Evolutionary conservation across 2,888 invertebrate species (phyloP).

Genomic region (Rhyacophila evoluta): DNA sequence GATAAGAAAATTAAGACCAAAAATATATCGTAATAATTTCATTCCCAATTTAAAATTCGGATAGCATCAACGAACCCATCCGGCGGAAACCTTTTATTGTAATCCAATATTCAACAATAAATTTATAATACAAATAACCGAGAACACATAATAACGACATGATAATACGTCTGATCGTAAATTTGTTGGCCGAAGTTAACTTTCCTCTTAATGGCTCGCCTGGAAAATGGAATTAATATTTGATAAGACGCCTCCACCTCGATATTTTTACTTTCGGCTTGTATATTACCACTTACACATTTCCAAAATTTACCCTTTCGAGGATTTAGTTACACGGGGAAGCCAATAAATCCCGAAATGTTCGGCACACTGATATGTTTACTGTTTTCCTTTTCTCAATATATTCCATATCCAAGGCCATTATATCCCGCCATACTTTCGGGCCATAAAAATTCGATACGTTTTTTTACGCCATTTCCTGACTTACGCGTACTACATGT

Average conservation of each 20-base stretch:
- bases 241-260: slow-evolving; percentile 7
- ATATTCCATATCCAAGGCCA: neutral
- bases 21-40: no score
- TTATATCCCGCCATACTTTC: slow-evolving; percentile 3
- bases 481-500: neutral
- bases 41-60: no score
- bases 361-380: slow-evolving; percentile 10
- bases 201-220: neutral
- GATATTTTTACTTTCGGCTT: slow-evolving; percentile 7
- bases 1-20: no score
- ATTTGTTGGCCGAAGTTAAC: neutral
- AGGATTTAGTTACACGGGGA: slow-evolving; percentile 22
- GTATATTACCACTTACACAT: neutral
- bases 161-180: neutral
- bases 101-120: neutral
- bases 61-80: no score
- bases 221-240: slow-evolving; percentile 22
- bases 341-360: slow-evolving; percentile 20
- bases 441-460: neutral
- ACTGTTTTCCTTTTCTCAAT: slow-evolving; percentile 11
- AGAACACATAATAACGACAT: neutral
- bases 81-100: neutral
- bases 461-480: slow-evolving; percentile 1
- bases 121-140: neutral
- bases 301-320: slow-evolving; percentile 10